Conservation (phyloP, 1,140 invertebrate species). For the Lucilia sericata region DNA sequence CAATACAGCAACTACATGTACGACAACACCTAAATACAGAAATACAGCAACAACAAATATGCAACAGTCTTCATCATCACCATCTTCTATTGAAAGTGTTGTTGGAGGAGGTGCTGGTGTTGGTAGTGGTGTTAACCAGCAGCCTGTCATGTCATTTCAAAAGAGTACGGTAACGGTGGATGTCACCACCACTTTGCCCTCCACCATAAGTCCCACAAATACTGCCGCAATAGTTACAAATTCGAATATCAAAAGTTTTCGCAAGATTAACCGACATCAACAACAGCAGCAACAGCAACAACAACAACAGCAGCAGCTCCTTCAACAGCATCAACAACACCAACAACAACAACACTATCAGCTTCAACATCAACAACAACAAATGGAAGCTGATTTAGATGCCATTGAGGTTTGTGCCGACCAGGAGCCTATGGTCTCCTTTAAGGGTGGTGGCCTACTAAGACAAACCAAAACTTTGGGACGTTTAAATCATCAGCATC, state of each 20-base stretch:
- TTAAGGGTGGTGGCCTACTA: slow-evolving; percentile 44
- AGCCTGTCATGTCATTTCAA: slow-evolving; percentile 18
- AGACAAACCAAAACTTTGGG: slow-evolving; percentile 56
- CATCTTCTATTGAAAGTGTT: not conserved
- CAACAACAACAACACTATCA: slow-evolving; percentile 35
- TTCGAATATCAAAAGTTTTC: slow-evolving; percentile 34
- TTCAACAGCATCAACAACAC: slow-evolving; percentile 41
- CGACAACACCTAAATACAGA: slow-evolving; percentile 39
- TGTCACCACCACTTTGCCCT: slow-evolving; percentile 32
- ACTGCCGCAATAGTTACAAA: slow-evolving; percentile 8
- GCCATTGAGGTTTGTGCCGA: slow-evolving; percentile 62
- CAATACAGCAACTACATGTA: slow-evolving; percentile 48
- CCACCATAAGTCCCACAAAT: slow-evolving; percentile 41
- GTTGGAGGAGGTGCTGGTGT: not conserved
- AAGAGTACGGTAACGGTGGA: slow-evolving; percentile 43
- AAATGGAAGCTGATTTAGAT: slow-evolving; percentile 56
- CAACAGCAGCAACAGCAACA: slow-evolving; percentile 4
- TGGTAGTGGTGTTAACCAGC: too few relatives aligned
- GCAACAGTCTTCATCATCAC: slow-evolving; percentile 24
- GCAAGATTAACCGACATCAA: slow-evolving; percentile 32
- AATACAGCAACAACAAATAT: slow-evolving; percentile 50
- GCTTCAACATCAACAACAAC: slow-evolving; percentile 46
- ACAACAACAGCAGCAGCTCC: slow-evolving; percentile 12
- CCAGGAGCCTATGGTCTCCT: slow-evolving; percentile 49
- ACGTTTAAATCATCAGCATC: slow-evolving; percentile 43